These are phyloP conservation scores for Tortricodes alternella DNA, from an alignment of 2,888 invertebrate species.

Conservation along the genomic window DNA sequence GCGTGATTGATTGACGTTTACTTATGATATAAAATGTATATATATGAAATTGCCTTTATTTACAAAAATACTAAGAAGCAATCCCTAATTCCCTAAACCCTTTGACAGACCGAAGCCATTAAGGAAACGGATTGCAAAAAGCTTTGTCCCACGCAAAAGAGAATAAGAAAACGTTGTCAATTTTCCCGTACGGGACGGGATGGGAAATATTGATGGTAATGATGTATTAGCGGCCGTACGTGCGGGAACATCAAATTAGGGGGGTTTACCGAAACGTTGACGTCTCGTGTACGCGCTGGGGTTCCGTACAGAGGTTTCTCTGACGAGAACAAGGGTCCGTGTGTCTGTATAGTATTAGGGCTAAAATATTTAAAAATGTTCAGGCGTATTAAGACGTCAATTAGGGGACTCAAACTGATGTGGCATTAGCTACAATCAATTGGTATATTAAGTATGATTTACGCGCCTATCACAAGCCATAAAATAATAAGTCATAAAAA, in stretches of 20 bases:
- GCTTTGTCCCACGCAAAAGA: conserved; percentile 13
- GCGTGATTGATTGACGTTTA: too few relatives aligned
- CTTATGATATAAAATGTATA: too few relatives aligned
- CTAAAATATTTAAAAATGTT: not conserved
- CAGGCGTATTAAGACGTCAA: too few relatives aligned
- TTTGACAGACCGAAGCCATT: conserved; percentile 15
- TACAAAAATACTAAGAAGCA: not conserved
- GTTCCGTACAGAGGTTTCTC: conserved; percentile 33
- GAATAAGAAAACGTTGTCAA: conserved; percentile 25
- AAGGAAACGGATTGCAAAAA: conserved; percentile 18
- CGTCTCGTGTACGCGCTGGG: conserved; percentile 42
- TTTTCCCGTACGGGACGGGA: conserved; percentile 15
- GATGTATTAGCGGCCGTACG: conserved; percentile 47
- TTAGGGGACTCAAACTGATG: too few relatives aligned
- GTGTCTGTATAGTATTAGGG: too few relatives aligned
- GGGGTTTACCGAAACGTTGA: conserved; percentile 55
- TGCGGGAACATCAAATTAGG: conserved; percentile 67
- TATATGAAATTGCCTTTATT: too few relatives aligned
- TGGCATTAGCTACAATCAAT: too few relatives aligned
- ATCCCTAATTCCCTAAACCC: not conserved
- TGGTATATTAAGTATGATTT: too few relatives aligned
- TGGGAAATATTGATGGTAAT: conserved; percentile 38
- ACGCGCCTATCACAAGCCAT: too few relatives aligned
- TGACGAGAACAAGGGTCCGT: not conserved
- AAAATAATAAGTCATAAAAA: too few relatives aligned